Base-by-base conservation (phyloP, 2,797 vertebrate genomes). In the Lindbergichthys nudifrons region DNA sequence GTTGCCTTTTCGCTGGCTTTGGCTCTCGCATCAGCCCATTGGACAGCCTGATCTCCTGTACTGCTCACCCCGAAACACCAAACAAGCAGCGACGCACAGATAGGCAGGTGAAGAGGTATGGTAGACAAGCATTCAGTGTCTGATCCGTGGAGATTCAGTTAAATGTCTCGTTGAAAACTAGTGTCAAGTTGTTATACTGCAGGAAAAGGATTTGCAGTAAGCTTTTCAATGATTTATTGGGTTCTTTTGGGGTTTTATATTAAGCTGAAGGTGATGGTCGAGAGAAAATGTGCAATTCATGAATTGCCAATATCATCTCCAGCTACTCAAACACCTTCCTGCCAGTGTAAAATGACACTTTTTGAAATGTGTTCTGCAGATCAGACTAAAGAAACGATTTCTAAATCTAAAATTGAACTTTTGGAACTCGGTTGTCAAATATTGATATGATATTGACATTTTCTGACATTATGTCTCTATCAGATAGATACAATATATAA, bases 1-100 rank as follows among this genome's bases (percentile, higher is more conserved):
- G 92, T 93, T 82, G 77, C 19, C 43, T 56, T 75, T 68, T 76
- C 41, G 56, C 64, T 50, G 50, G 19, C 56, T 65, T 72, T 70
- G 68, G 61, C 62, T 70, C 66, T 60, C 23, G 15, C 30, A 65
- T 19, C 18, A 13, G 53, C 21, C 57, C 10, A 50, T 39, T 39
- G 21, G 45, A 59, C 59, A n/a, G 42, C 65, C 45, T 70, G 61
- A 18, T 63, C 52, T 51, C 12, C 59, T 50, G 21, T 21, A 26
- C 51, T 51, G 12, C 43, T 11, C 18, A 32, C 53, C 10, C 32
- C 3, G 1, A 41, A 75, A 63, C 43, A 10, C 2, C 43, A 12
- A 36, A n/a, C 23, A 36, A 13, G 9, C 60, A 62, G 50, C 0
- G 39, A 53, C 14, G n/a, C 15, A 70, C 3, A 4, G 7, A n/a